Evolutionary conservation across 2,113 vertebrate species (phyloP), one percentile per base, ranked within the genome.

Genomic region (Tenebrosternarchus preto): DNA sequence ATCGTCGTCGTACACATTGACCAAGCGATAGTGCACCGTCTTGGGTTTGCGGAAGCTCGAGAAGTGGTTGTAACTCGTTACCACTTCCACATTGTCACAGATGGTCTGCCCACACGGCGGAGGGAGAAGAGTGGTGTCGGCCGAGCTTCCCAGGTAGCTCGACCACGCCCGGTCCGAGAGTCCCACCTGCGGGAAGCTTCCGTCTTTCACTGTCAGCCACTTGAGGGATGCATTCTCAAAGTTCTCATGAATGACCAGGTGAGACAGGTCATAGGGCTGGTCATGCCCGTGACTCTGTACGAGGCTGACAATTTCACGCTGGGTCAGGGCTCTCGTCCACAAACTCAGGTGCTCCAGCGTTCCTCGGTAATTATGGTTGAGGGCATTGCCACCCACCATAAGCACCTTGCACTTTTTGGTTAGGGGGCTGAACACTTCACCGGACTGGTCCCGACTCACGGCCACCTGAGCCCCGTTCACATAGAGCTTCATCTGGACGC

Each of bases 321-420:
- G 97, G 79, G 92, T 92, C 82, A 95, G 91, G 84, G 95, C 95
- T 69, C 93, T 92, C 81, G 94, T 93, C 98, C 98, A 99, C 50
- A 99, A 91, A 75, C 92, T 94, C 87, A 99, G 92, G 86, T 93
- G 93, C 77, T 98, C 96, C 39, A 98, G 68, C 0, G 95, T 91
- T 78, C 98, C 98, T 83, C 97, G 91, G 89, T 95, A 99, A 87
- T 98, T 98, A 86, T 98, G 96, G 86, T 96, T 96, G 70, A 95
- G 91, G 72, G 95, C 91, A 8, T 96, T 98, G 36, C 98, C 97
- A 46, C 98, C 98, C 75, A 98, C 88, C 94, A 97, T 97, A 74
- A 99, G 93, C 76, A 97, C 95, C 89, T 99, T 99, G 89, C 98
- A 99, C 89, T 97, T 98, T 88, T 94, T 92, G 68, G 96, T 97